Base-by-base conservation (phyloP, 2,113 vertebrate species). In the Oncorhynchus tshawytscha region DNA sequence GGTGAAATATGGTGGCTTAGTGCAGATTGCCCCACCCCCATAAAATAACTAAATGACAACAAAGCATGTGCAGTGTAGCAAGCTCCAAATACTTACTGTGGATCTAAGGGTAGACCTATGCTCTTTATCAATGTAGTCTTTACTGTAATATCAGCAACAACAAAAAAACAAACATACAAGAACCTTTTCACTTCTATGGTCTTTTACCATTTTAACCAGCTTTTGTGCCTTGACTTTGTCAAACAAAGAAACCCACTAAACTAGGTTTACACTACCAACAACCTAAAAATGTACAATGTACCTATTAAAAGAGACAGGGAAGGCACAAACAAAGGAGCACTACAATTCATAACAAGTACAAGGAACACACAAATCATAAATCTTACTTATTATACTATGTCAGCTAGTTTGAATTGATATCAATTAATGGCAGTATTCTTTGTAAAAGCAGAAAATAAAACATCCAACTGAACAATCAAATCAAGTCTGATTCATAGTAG, bases 61-160 rank as follows among this genome's bases (percentile, higher is more conserved):
- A 70, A 27, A 18, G 76, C 70, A 64, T 82, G 88, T 89, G 88
- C 90, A 89, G 90, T 88, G 90, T 86, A 91, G 90, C 87, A 79
- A 85, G 88, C 90, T 79, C 72, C 86, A 91, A 88, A 89, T 85
- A 85, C 90, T 79, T 79, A 80, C 81, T 80, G 67, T 72, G 31
- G 12, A 45, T 68, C 29, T 20, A 54, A 54, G 51, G 16, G 18
- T 45, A 45, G 39, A 11, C 39, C 9, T 45, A 45, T 45, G 39
- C 39, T 9, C 39, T 25, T 65, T 78, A 64, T 72, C 79, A 77
- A 80, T 80, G 57, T 31, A 51, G 25, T 49, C 7, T 45, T 45
- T 8, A 45, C 39, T 11, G 39, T 45, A 45, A 45, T 11, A 45
- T 11, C 8, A 54, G 16, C 45, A 84, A 49, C 7, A 49, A 49